Conservation (phyloP, 2,888 invertebrate species). For the Chirona hameri region DNA sequence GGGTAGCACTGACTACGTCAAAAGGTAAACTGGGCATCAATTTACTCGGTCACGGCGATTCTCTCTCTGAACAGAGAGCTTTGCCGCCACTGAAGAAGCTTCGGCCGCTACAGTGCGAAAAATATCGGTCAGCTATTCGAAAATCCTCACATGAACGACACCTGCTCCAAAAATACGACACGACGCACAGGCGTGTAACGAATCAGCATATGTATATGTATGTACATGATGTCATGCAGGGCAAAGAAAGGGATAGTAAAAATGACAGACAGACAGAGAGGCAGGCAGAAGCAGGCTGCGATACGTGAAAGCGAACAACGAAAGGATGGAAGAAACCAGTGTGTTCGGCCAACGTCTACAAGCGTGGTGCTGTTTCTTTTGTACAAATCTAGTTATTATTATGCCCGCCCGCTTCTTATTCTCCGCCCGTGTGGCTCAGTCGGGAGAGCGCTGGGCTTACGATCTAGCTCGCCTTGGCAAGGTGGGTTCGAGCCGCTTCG, state of each 20-base stretch:
- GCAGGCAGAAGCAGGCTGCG: too few relatives aligned
- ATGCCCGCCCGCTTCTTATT: too few relatives aligned
- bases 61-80: conserved; percentile 96
- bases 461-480: too few relatives aligned
- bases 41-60: conserved; percentile 81
- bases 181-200: neutral
- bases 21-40: conserved; percentile 31
- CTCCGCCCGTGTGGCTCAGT: too few relatives aligned
- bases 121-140: neutral
- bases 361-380: too few relatives aligned
- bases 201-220: neutral
- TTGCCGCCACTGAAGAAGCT: conserved; percentile 80
- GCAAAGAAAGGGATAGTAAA: neutral
- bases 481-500: too few relatives aligned
- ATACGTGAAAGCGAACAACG: too few relatives aligned
- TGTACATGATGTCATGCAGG: neutral
- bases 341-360: too few relatives aligned
- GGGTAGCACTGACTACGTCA: too few relatives aligned
- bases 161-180: neutral
- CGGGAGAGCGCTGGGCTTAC: too few relatives aligned
- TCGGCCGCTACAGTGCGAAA: conserved; percentile 44
- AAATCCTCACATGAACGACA: neutral
- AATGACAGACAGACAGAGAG: neutral
- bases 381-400: too few relatives aligned
- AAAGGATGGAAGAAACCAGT: too few relatives aligned